phyloP scores from a whole-genome alignment of 2,888 invertebrate genomes.

The Drosophila putrida region DNA sequence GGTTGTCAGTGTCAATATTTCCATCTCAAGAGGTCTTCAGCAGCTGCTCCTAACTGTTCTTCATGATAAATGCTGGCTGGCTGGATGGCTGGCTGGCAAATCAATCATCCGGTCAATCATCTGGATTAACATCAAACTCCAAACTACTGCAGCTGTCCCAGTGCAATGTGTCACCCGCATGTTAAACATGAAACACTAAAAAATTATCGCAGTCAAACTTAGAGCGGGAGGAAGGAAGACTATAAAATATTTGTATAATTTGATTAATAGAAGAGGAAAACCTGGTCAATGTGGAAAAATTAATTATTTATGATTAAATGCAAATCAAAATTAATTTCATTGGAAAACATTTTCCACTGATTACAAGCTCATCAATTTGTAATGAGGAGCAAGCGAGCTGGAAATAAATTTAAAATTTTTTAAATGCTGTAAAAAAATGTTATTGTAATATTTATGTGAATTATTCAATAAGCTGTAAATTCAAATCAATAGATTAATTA shows the following conservation, averaged over 20 bases:
- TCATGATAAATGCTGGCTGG: conserved; percentile 36
- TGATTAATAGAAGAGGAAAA: conserved; percentile 55
- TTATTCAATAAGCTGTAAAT: conserved; percentile 65
- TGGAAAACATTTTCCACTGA: conserved; percentile 33
- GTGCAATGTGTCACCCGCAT: conserved; percentile 54
- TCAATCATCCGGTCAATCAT: conserved; percentile 42
- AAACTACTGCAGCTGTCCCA: conserved; percentile 29
- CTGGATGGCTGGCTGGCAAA: conserved; percentile 43
- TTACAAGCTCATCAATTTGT: conserved; percentile 66
- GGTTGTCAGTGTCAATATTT: conserved; percentile 7
- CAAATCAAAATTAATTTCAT: conserved; percentile 58
- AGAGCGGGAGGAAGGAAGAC: conserved; percentile 4
- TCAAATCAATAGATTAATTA: conserved; percentile 74
- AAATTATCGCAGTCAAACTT: conserved; percentile 13
- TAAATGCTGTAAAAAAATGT: conserved; percentile 28
- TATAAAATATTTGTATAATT: conserved; percentile 54
- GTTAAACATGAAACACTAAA: conserved; percentile 13
- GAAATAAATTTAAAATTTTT: conserved; percentile 46
- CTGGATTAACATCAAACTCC: conserved; percentile 5
- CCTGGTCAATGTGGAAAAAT: conserved; percentile 29
- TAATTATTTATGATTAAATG: conserved; percentile 63
- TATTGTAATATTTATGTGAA: conserved; percentile 50
- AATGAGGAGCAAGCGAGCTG: conserved; percentile 46
- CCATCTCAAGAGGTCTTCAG: conserved; percentile 6
- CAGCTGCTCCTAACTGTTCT: conserved; percentile 27